phyloP scores from a whole-genome alignment of 2,888 invertebrate species.

The Nasonia oneida region DNA sequence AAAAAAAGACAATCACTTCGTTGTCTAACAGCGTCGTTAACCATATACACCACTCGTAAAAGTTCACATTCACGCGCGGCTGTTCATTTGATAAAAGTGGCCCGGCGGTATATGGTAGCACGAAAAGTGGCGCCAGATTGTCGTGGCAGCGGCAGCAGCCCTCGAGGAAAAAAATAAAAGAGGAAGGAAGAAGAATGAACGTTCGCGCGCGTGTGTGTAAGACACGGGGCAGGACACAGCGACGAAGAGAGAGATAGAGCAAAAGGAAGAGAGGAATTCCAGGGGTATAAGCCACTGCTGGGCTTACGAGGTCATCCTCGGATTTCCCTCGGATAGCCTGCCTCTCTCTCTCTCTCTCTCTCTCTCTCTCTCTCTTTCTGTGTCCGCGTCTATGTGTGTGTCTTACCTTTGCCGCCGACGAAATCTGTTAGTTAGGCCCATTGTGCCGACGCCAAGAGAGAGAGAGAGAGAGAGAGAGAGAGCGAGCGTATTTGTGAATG shows the following conservation, averaged over 20 bases:
- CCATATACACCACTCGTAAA: conserved; percentile 46
- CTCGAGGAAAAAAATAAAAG: conserved; percentile 15
- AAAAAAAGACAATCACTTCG: conserved; percentile 50
- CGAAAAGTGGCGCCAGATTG: conserved; percentile 76
- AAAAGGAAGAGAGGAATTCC: conserved; percentile 41
- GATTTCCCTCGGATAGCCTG: conserved; percentile 50
- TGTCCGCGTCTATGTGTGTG: not conserved
- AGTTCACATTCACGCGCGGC: conserved; percentile 50
- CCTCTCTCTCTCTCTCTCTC: not conserved
- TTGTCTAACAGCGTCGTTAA: conserved; percentile 55
- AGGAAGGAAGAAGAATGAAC: conserved; percentile 37
- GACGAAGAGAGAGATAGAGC: conserved; percentile 8
- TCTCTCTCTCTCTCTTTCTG: not conserved
- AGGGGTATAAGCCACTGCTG: conserved; percentile 37
- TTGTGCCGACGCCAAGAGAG: conserved; percentile 66
- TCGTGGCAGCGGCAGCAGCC: conserved; percentile 65
- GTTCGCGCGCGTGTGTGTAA: conserved; percentile 36
- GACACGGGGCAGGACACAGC: conserved; percentile 19
- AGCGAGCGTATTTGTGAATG: conserved; percentile 71
- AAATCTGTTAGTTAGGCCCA: conserved; percentile 74
- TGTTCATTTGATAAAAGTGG: conserved; percentile 55
- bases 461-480: not conserved
- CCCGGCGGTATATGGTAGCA: conserved; percentile 33
- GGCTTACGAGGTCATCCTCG: conserved; percentile 56
- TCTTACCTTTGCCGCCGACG: conserved; percentile 60